Percentiles rank a stretch among this genome's conserved stretches.
phyloP scores from a whole-genome alignment of 2,113 vertebrate species.

The Clarias magur region DNA sequence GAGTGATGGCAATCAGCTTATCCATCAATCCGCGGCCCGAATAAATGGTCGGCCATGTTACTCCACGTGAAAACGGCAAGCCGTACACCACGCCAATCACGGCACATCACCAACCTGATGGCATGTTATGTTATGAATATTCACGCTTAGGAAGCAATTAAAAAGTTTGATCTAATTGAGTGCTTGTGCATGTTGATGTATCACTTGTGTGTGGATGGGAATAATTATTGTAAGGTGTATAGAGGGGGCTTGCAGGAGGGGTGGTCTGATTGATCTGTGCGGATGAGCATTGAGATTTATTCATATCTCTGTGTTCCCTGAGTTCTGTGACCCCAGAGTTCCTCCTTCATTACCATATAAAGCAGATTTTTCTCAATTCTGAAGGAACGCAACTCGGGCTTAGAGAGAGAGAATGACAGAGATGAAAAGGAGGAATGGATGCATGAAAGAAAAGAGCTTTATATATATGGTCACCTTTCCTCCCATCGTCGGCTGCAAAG shows the following conservation, averaged over 20 bases:
- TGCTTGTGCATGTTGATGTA: not conserved
- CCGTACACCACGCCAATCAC: not conserved
- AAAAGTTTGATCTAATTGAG: constrained; percentile 9
- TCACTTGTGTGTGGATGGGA: constrained; percentile 8
- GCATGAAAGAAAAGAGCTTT: not conserved
- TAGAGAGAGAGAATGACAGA: constrained; percentile 25
- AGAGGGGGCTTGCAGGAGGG: not conserved
- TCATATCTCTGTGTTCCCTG: constrained; percentile 49
- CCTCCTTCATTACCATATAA: constrained; percentile 56
- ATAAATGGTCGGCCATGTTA: constrained; percentile 15
- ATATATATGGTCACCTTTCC: constrained; percentile 40
- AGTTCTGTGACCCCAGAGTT: constrained; percentile 51
- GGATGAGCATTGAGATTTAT: constrained; percentile 54
- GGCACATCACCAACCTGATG: not conserved
- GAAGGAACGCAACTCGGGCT: constrained; percentile 11
- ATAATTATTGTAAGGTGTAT: constrained; percentile 33
- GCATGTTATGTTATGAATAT: constrained; percentile 7
- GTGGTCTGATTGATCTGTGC: constrained; percentile 48
- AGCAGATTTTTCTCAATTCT: constrained; percentile 53
- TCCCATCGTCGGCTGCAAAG: constrained; percentile 15
- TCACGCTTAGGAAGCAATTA: constrained; percentile 43
- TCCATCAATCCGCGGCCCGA: constrained; percentile 45
- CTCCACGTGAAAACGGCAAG: constrained; percentile 4
- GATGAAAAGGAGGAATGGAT: constrained; percentile 19
- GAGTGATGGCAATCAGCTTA: constrained; percentile 49